Conservation (phyloP, 2,888 invertebrate species). For the Erebia epiphron region DNA sequence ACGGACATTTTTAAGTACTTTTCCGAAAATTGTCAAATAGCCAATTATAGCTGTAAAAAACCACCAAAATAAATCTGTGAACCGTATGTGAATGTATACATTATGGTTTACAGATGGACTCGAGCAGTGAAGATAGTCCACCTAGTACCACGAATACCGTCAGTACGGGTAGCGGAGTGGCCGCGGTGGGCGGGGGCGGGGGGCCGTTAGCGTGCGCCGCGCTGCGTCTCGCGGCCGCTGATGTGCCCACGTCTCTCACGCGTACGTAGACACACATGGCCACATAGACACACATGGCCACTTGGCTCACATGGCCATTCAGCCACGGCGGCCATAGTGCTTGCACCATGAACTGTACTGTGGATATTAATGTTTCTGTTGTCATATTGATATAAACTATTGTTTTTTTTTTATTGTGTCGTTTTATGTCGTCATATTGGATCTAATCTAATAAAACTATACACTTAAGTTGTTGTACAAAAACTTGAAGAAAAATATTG, state of each 20-base stretch:
- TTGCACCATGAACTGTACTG: constrained; percentile 12
- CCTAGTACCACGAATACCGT: not conserved
- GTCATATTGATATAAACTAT: constrained; percentile 13
- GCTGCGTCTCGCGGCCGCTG: constrained; percentile 65
- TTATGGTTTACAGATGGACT: constrained; percentile 38
- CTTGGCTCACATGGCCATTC: not conserved
- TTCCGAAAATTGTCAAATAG: too few species aligned
- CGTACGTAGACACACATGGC: constrained; percentile 43
- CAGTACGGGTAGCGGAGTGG: not conserved
- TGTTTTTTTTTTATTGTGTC: constrained; percentile 3
- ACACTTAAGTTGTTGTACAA: too few species aligned
- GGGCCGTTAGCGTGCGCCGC: constrained; percentile 60
- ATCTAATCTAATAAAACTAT: not conserved
- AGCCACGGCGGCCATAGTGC: not conserved
- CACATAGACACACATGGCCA: not conserved
- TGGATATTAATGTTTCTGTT: constrained; percentile 19
- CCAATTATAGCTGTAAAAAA: too few species aligned
- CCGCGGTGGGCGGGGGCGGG: constrained; percentile 41
- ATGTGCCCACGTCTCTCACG: constrained; percentile 48
- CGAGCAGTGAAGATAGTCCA: constrained; percentile 11
- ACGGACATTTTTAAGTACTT: too few species aligned
- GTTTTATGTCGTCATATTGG: not conserved
- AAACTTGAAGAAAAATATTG: not conserved
- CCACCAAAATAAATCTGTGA: too few species aligned
- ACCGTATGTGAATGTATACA: too few species aligned